phyloP scores from a whole-genome alignment of 2,888 invertebrate species.

The Lasioglossum villosulum region DNA sequence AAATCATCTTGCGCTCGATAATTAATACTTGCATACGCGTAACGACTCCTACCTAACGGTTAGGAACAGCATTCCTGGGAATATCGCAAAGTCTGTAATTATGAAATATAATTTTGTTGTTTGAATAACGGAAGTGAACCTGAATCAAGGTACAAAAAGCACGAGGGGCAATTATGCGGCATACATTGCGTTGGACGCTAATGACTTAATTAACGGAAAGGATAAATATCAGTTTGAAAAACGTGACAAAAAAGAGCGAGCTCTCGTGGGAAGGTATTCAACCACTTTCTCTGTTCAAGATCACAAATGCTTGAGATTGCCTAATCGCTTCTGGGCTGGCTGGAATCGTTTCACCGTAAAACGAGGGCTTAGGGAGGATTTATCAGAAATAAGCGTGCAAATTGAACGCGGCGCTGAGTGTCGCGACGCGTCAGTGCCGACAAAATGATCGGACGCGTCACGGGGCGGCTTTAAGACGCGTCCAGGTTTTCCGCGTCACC shows the following conservation, averaged over 20 bases:
- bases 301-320: neutral
- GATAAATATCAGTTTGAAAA: neutral
- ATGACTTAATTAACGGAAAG: neutral
- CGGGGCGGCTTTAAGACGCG: conserved; percentile 10
- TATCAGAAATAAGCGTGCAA: neutral
- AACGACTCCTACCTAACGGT: neutral
- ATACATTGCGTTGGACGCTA: neutral
- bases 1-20: neutral
- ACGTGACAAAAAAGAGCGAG: neutral
- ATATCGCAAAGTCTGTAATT: neutral
- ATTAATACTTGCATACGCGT: neutral
- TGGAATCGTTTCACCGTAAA: neutral
- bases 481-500: conserved; percentile 52
- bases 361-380: neutral
- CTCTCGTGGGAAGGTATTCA: neutral
- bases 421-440: neutral
- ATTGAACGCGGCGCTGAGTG: neutral
- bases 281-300: neutral
- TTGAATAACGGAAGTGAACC: neutral
- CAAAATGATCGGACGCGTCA: neutral
- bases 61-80: neutral
- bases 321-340: neutral
- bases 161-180: neutral
- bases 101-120: neutral
- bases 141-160: neutral